A percentile compares a stretch with the other conserved stretches of the same genome.
Conservation (phyloP, 1,140 invertebrate species). For the Microplitis demolitor region DNA sequence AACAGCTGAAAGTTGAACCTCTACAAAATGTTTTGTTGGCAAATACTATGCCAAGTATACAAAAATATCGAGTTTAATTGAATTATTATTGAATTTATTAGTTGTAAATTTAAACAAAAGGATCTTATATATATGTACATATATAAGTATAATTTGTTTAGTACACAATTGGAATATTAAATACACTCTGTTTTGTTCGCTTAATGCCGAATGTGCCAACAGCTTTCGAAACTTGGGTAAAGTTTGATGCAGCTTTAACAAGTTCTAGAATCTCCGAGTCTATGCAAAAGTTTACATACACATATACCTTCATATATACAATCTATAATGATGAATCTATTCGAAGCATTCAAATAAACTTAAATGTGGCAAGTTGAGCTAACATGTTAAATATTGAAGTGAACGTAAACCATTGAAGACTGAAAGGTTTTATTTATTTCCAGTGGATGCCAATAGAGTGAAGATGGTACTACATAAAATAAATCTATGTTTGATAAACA, state of each 20-base stretch:
- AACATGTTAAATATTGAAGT: background rate
- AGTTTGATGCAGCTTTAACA: constrained; percentile 8
- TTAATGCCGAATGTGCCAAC: too few species aligned
- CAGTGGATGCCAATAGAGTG: background rate
- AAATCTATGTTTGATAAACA: background rate
- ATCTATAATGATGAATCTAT: background rate
- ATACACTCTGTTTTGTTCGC: too few species aligned
- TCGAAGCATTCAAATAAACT: too few species aligned
- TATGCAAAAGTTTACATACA: background rate
- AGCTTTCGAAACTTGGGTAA: background rate
- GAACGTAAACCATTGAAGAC: background rate
- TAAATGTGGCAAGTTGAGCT: background rate
- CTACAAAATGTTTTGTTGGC: too few species aligned
- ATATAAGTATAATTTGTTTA: too few species aligned
- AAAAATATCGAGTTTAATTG: too few species aligned
- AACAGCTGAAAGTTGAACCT: too few species aligned
- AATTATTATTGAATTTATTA: too few species aligned
- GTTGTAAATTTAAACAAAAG: too few species aligned
- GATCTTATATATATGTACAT: too few species aligned
- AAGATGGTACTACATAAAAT: background rate
- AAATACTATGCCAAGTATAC: too few species aligned
- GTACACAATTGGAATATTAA: too few species aligned
- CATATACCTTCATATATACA: background rate
- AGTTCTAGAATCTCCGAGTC: background rate
- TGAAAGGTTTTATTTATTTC: background rate